phyloP scores from a whole-genome alignment of 2,797 vertebrate species.

The Carduelis carduelis region DNA sequence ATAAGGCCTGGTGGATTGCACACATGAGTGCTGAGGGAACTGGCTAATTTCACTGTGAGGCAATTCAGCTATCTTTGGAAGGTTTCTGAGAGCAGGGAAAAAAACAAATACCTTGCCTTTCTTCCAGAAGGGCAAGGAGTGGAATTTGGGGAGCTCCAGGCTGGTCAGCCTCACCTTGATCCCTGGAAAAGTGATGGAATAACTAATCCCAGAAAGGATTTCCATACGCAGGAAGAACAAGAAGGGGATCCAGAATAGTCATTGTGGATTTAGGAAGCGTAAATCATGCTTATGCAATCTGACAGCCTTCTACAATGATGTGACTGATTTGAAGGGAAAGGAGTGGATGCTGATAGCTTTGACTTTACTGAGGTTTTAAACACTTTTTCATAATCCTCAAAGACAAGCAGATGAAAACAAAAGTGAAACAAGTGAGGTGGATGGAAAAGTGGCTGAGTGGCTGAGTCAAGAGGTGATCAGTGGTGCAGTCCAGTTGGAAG shows the following conservation, averaged over 20 bases:
- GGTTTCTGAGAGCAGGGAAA: background rate
- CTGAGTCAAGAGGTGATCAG: background rate
- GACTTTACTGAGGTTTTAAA: background rate
- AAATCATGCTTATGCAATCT: background rate
- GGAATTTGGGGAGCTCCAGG: background rate
- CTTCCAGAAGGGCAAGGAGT: background rate
- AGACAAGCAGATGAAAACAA: background rate
- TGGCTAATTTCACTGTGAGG: background rate
- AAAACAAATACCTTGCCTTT: background rate
- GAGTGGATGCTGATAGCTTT: background rate
- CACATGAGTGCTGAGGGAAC: background rate
- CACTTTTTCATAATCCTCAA: background rate
- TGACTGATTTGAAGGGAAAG: background rate
- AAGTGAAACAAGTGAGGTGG: background rate
- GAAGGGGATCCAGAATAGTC: background rate
- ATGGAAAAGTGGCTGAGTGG: background rate
- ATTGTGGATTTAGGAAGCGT: background rate
- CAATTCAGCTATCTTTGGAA: background rate
- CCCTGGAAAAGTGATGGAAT: background rate
- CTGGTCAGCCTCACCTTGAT: background rate
- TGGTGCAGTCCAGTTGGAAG: background rate
- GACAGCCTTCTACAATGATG: background rate
- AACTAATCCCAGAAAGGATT: background rate
- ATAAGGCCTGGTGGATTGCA: background rate
- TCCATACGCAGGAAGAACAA: background rate